Evolutionary conservation across 2,797 vertebrate species (phyloP).

Genomic region (Pachyuromys duprasi): DNA sequence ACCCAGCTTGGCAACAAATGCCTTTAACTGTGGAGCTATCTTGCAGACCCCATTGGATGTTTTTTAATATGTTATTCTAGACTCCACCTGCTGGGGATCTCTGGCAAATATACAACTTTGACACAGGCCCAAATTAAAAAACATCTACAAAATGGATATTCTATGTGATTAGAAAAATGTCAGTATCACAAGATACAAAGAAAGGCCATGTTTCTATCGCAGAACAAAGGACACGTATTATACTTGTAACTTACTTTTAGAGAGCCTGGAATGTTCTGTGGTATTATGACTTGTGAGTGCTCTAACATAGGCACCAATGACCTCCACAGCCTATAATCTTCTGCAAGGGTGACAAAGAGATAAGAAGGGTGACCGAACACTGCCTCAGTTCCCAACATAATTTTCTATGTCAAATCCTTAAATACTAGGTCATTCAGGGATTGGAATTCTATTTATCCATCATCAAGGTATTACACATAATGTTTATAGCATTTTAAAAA

Average conservation of each 20-base stretch:
- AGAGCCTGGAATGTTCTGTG: background rate
- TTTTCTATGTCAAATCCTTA: background rate
- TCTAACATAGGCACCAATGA: no score
- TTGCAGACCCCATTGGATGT: background rate
- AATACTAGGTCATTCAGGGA: background rate
- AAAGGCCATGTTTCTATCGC: background rate
- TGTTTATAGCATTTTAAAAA: background rate
- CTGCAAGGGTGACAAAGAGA: background rate
- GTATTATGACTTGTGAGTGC: background rate
- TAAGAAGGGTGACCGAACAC: background rate
- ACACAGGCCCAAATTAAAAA: background rate
- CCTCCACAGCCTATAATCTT: background rate
- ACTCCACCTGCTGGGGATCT: rapidly evolving
- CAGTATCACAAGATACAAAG: background rate
- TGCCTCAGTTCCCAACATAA: background rate
- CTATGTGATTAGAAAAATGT: background rate
- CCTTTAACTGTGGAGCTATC: background rate
- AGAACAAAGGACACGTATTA: background rate
- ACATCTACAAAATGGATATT: background rate
- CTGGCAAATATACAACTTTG: background rate
- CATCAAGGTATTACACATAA: background rate
- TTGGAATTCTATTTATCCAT: background rate
- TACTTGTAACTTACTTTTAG: background rate
- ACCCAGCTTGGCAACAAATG: background rate
- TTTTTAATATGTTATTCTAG: background rate